phyloP scores from a whole-genome alignment of 1,140 invertebrate genomes.

The Gryllus bimaculatus region DNA sequence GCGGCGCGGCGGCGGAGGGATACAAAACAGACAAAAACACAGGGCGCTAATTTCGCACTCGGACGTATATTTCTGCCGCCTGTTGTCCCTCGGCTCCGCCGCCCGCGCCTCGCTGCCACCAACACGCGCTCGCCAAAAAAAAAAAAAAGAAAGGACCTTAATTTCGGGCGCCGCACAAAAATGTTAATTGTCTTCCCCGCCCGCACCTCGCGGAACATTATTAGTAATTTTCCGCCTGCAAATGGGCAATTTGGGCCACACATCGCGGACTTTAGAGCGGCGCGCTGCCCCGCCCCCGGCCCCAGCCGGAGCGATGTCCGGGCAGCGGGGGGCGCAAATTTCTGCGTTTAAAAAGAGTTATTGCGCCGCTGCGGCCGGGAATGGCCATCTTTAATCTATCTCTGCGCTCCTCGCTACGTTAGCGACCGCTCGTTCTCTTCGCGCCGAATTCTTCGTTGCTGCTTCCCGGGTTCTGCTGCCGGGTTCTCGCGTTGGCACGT shows the following conservation, averaged over 20 bases:
- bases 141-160: background rate
- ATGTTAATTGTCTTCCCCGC: background rate
- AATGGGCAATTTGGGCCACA: background rate
- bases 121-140: background rate
- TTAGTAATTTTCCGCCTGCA: background rate
- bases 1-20: too few relatives aligned
- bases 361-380: background rate
- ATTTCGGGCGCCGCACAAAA: background rate
- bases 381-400: too few relatives aligned
- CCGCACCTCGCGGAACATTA: background rate
- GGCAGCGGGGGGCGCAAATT: background rate
- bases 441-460: too few relatives aligned
- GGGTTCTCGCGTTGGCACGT: too few relatives aligned
- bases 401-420: too few relatives aligned
- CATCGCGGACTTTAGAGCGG: background rate
- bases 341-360: conserved; percentile 5
- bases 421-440: too few relatives aligned
- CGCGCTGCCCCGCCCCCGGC: too few relatives aligned
- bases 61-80: background rate
- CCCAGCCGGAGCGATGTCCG: too few relatives aligned
- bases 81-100: background rate
- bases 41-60: background rate
- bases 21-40: background rate
- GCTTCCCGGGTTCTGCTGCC: too few relatives aligned
- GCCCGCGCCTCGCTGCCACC: background rate